phyloP scores from a whole-genome alignment of 2,888 invertebrate genomes.

The Diaphora mendica region DNA sequence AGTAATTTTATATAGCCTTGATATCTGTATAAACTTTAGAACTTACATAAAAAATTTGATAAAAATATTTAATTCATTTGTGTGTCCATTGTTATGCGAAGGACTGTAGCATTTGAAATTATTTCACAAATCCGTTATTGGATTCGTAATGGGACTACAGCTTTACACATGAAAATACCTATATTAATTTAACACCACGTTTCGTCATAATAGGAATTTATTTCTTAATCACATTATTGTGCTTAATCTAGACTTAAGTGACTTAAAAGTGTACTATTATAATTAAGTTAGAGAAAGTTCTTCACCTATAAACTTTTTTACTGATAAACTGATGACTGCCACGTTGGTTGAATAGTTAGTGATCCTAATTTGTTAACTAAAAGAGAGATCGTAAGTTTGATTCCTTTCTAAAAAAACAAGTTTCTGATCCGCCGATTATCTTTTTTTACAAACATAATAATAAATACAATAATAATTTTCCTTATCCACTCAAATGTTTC shows the following conservation, averaged over 20 bases:
- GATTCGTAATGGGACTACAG: neutral
- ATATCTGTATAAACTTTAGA: too few species aligned
- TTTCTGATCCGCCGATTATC: too few species aligned
- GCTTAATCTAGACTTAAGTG: neutral
- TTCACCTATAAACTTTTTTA: too few species aligned
- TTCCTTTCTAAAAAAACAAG: too few species aligned
- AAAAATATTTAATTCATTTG: too few species aligned
- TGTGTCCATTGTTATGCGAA: neutral
- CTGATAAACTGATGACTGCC: neutral
- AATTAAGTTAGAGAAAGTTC: too few species aligned
- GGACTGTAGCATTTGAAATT: neutral
- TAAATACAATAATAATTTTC: neutral
- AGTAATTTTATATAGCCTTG: too few species aligned
- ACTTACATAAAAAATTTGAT: too few species aligned
- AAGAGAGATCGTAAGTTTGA: too few species aligned
- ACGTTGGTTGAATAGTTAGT: too few species aligned
- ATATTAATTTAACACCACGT: slow-evolving; percentile 1
- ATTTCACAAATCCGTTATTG: neutral
- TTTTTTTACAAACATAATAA: too few species aligned
- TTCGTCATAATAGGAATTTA: neutral
- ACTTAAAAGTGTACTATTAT: neutral
- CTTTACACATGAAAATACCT: neutral
- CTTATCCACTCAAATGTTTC: neutral
- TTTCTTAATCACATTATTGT: neutral
- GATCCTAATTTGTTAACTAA: too few species aligned